Evolutionary conservation across 2,797 vertebrate species (phyloP).

Genomic region (Ptychadena robeensis): DNA sequence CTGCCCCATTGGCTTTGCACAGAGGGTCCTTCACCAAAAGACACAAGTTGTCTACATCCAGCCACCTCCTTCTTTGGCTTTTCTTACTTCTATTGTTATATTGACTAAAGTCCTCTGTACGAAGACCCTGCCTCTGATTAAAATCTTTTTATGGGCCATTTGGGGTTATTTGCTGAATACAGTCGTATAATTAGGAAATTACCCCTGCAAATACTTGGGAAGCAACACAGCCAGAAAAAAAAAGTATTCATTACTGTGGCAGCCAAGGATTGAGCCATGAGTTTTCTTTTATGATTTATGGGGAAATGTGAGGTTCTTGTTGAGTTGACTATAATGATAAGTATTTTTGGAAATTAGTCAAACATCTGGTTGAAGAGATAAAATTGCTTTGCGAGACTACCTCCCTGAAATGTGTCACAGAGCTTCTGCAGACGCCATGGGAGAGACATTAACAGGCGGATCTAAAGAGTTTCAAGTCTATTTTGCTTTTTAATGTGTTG

Average conservation of each 20-base stretch:
- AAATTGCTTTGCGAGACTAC: background rate
- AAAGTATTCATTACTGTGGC: constrained; percentile 4
- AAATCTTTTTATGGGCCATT: background rate
- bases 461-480: background rate
- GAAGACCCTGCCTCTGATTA: background rate
- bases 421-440: background rate
- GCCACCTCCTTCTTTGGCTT: background rate
- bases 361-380: constrained; percentile 53
- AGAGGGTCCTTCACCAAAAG: no score
- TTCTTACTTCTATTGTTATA: background rate
- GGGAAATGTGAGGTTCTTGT: constrained; percentile 42
- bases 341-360: constrained; percentile 51
- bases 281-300: constrained; percentile 45
- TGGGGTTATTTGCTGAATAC: background rate
- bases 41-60: background rate
- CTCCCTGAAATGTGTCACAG: background rate
- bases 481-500: background rate
- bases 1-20: background rate
- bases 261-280: constrained; percentile 20
- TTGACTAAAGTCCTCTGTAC: background rate
- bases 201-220: background rate
- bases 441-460: background rate
- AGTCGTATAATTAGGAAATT: background rate
- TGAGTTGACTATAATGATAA: constrained; percentile 51
- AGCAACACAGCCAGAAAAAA: constrained; percentile 14